Evolutionary conservation across 2,797 vertebrate species (phyloP).

Genomic region (Mormyrus proboscirostris): DNA sequence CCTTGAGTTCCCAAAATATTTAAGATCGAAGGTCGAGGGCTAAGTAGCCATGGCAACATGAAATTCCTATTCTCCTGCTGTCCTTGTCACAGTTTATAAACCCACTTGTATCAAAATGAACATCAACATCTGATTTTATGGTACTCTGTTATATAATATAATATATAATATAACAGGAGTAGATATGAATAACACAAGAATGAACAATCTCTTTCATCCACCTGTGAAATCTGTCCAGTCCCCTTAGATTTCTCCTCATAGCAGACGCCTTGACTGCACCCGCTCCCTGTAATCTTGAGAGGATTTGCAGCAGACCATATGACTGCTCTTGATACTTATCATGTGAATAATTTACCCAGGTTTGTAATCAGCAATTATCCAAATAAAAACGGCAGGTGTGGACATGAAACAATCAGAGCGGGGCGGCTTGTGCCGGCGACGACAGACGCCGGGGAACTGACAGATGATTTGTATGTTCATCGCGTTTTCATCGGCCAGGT

Average conservation of each 20-base stretch:
- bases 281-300: slow-evolving; percentile 15
- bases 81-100: not conserved
- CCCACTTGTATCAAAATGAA: not conserved
- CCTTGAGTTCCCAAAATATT: slow-evolving; percentile 46
- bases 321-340: slow-evolving; percentile 21
- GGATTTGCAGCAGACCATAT: slow-evolving; percentile 22
- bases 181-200: not conserved
- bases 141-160: not conserved
- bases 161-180: not conserved
- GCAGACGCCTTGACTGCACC: not conserved
- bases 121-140: not conserved
- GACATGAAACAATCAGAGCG: not conserved
- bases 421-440: not conserved
- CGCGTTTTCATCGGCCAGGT: not conserved
- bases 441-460: not conserved
- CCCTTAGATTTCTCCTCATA: not conserved
- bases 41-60: slow-evolving; percentile 25
- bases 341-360: slow-evolving; percentile 23
- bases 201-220: not conserved
- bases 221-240: not conserved
- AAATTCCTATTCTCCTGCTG: slow-evolving; percentile 1
- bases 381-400: slow-evolving; percentile 35
- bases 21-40: slow-evolving; percentile 4
- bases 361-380: slow-evolving; percentile 21
- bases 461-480: not conserved